Percentiles rank a stretch among this genome's conserved stretches.
Evolutionary conservation across 2,888 invertebrate species (phyloP).

Genomic region (Stramonita haemastoma): DNA sequence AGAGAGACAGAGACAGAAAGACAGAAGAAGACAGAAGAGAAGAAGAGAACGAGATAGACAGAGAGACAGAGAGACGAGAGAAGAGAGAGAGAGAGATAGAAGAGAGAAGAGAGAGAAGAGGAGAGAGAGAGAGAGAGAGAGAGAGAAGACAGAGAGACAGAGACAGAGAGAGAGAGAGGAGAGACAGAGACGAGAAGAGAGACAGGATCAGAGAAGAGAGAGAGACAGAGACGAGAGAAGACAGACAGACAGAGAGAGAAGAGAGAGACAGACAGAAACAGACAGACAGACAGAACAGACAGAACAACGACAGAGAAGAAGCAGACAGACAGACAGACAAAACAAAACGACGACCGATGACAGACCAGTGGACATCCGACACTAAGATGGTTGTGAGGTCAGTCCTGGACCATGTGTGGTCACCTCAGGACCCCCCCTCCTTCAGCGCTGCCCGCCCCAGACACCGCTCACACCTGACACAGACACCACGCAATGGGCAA

Average conservation of each 20-base stretch:
- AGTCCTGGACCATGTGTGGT: constrained; percentile 67
- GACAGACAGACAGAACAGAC: not conserved
- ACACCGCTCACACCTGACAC: constrained; percentile 15
- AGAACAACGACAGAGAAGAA: too few relatives aligned
- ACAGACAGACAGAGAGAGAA: not conserved
- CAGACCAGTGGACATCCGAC: constrained; percentile 55
- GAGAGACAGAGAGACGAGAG: too few relatives aligned
- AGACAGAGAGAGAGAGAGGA: not conserved
- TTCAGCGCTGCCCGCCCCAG: not conserved
- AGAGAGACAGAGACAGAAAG: not conserved
- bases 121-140: not conserved
- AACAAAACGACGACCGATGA: constrained; percentile 60
- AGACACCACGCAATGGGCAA: too few relatives aligned
- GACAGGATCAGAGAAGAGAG: too few relatives aligned
- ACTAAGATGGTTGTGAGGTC: constrained; percentile 63
- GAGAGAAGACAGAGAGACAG: not conserved
- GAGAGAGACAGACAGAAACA: not conserved
- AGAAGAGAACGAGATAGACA: too few relatives aligned
- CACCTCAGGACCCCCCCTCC: constrained; percentile 50
- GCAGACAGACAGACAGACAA: not conserved
- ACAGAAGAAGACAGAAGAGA: not conserved
- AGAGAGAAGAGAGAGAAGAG: not conserved
- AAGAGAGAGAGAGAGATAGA: not conserved
- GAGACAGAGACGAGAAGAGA: too few relatives aligned
- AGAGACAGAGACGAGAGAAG: too few relatives aligned